These are phyloP conservation scores for Cervus canadensis DNA, from an alignment of 2,113 vertebrate species.

Conservation along the genomic window DNA sequence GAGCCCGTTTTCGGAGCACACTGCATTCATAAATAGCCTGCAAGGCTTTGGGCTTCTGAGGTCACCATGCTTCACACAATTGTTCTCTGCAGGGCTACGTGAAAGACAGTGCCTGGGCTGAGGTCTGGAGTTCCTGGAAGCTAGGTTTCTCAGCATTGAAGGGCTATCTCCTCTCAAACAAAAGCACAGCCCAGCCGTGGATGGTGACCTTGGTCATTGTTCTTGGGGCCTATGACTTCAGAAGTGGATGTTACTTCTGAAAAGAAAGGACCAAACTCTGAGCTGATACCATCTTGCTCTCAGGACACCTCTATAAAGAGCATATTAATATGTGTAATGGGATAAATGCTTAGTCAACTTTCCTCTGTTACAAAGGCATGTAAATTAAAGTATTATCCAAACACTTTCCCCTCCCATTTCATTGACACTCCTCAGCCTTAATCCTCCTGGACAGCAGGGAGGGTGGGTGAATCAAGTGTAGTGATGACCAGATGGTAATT, in stretches of 20 bases:
- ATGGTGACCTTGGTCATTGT: constrained; percentile 84
- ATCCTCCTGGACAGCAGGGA: not conserved
- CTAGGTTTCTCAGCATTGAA: constrained; percentile 85
- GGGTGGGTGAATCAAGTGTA: not conserved
- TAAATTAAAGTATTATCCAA: not conserved
- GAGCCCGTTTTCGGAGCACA: constrained; percentile 50
- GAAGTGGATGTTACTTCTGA: constrained; percentile 31
- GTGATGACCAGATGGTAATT: not conserved
- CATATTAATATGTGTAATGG: not conserved
- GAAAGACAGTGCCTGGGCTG: constrained; percentile 75
- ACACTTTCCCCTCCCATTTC: not conserved
- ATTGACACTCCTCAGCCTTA: not conserved
- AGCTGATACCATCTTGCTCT: not conserved
- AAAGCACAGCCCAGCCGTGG: constrained; percentile 71
- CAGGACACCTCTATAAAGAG: not conserved
- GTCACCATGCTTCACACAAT: constrained; percentile 84
- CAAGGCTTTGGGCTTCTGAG: constrained; percentile 77
- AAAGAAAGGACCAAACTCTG: constrained; percentile 14
- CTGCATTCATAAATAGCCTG: constrained; percentile 81
- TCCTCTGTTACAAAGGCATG: not conserved
- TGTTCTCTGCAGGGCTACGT: constrained; percentile 78
- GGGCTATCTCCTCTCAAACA: constrained; percentile 79
- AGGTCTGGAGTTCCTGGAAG: constrained; percentile 80
- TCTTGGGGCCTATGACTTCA: constrained; percentile 45
- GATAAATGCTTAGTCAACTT: not conserved